Conservation (phyloP, 1,140 invertebrate species). For the Drosophila subpulchrella region DNA sequence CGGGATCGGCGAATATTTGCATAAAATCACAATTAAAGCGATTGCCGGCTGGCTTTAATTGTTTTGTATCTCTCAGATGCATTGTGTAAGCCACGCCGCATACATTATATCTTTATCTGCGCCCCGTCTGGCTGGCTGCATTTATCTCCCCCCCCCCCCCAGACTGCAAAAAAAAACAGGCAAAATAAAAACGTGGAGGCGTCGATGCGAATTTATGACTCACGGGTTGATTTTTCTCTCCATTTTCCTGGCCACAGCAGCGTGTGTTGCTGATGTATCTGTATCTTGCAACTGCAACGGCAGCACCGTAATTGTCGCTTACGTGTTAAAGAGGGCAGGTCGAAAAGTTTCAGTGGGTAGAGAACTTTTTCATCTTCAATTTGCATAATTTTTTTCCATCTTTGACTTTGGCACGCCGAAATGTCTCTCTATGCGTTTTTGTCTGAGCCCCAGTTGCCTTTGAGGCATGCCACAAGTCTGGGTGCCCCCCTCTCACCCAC, state of each 20-base stretch:
- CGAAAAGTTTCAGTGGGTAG: constrained; percentile 20
- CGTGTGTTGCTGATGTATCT: constrained; percentile 30
- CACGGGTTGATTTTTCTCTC: constrained; percentile 44
- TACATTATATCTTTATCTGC: constrained; percentile 54
- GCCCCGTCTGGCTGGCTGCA: constrained; percentile 4
- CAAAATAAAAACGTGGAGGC: constrained; percentile 33
- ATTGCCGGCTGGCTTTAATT: constrained; percentile 56
- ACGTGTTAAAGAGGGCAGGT: constrained; percentile 72
- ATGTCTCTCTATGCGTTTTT: constrained; percentile 26
- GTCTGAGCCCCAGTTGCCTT: constrained; percentile 55
- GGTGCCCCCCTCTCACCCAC: not conserved
- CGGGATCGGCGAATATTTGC: constrained; percentile 42
- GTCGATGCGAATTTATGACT: constrained; percentile 70
- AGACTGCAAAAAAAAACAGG: not conserved
- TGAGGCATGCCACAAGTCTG: constrained; percentile 77
- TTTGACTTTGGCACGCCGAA: constrained; percentile 20
- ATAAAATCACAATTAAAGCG: constrained; percentile 71
- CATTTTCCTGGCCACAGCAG: constrained; percentile 22
- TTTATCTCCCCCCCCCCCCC: not conserved
- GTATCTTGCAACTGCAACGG: constrained; percentile 40
- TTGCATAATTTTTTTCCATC: constrained; percentile 1
- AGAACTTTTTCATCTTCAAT: not conserved
- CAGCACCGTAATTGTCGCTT: constrained; percentile 65
- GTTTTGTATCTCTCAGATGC: constrained; percentile 65
- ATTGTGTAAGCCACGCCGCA: constrained; percentile 54